These are phyloP conservation scores for Pelmatolapia mariae DNA, from an alignment of 2,113 vertebrate genomes.

Conservation along the genomic window DNA sequence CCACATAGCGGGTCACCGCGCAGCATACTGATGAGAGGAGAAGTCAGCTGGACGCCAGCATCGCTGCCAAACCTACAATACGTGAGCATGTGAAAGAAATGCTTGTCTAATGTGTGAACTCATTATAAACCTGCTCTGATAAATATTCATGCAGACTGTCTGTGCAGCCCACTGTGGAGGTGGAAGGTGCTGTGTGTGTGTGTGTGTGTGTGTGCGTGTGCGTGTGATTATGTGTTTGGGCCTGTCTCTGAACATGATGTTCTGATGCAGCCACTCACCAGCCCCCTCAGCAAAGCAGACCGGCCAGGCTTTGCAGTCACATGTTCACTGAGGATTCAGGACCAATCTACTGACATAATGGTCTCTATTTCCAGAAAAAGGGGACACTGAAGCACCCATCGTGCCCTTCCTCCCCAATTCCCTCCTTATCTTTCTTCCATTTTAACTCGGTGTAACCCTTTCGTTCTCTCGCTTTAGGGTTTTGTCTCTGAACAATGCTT, in stretches of 20 bases:
- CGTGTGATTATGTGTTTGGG: slow-evolving; percentile 30
- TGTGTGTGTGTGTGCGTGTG: background rate
- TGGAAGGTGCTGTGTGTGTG: slow-evolving; percentile 30
- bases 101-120: slow-evolving; percentile 16
- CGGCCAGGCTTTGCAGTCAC: slow-evolving; percentile 7
- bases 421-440: background rate
- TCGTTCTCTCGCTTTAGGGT: slow-evolving; percentile 9
- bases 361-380: slow-evolving; percentile 25
- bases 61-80: background rate
- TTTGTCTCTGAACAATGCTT: slow-evolving; percentile 37
- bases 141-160: slow-evolving; percentile 55
- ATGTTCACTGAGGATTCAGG: slow-evolving; percentile 12
- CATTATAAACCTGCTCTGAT: slow-evolving; percentile 35
- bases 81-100: background rate
- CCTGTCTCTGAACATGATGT: slow-evolving; percentile 50
- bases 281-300: slow-evolving; percentile 31
- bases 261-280: slow-evolving; percentile 52
- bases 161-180: slow-evolving; percentile 55
- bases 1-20: background rate
- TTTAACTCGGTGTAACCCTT: slow-evolving; percentile 7
- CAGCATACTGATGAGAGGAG: slow-evolving; percentile 18
- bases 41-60: slow-evolving; percentile 28
- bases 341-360: background rate
- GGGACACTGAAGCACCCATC: background rate
- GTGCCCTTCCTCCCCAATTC: background rate